These are phyloP conservation scores for Haliclona indistincta DNA, from an alignment of 37 sponge, comb jelly and placozoan species.

Conservation along the genomic window DNA sequence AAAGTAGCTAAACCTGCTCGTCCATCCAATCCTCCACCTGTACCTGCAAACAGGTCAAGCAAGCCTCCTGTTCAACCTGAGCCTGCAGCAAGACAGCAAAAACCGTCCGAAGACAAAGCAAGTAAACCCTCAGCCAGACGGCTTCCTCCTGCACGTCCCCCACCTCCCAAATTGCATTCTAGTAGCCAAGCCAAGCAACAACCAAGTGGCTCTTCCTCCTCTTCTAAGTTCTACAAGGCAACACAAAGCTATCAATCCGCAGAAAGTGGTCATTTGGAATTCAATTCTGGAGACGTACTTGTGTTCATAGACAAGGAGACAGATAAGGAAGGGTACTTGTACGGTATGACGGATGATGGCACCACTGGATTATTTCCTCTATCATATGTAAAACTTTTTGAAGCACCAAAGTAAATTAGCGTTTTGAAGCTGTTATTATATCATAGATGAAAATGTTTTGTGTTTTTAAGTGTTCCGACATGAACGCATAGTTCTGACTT, in stretches of 20 bases:
- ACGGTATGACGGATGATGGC: conserved; percentile 78
- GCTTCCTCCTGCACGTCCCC: background rate
- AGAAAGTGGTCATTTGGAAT: conserved; percentile 33
- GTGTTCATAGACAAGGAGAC: conserved; percentile 33
- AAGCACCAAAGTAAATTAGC: conserved; percentile 7
- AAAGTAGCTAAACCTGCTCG: no score
- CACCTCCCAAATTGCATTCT: background rate
- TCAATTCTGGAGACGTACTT: conserved; percentile 57
- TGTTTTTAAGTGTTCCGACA: no score
- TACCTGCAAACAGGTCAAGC: background rate
- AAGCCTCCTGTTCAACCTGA: background rate
- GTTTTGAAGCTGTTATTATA: no score
- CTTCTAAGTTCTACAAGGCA: conserved; percentile 53
- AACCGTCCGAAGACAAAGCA: no score
- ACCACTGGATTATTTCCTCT: conserved; percentile 71
- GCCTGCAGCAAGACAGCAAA: no score
- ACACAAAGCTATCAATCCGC: conserved; percentile 24
- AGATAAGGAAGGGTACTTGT: conserved; percentile 23
- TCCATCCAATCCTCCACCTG: background rate
- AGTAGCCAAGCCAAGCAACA: background rate
- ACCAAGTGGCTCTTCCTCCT: background rate
- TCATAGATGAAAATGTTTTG: no score
- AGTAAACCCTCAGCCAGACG: background rate
- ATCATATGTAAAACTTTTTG: conserved; percentile 45
- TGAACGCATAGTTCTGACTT: no score